Percentiles rank a stretch among this genome's conserved stretches.
Evolutionary conservation across 2,797 vertebrate genomes (phyloP).

Genomic region (Prunella strophiata): DNA sequence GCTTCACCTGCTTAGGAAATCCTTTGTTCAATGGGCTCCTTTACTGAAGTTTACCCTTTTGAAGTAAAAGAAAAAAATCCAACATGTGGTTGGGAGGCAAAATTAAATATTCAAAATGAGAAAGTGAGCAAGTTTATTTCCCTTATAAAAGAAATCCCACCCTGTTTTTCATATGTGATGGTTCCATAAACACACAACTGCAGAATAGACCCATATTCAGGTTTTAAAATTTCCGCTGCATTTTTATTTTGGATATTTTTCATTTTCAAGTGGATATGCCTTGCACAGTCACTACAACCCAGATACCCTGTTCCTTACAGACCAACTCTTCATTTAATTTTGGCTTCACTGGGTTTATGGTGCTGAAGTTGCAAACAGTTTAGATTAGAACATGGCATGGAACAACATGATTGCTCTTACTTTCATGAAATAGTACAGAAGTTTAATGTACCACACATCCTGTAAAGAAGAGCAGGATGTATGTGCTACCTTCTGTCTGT

Average conservation of each 20-base stretch:
- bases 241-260: background rate
- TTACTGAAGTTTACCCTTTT: background rate
- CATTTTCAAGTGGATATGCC: background rate
- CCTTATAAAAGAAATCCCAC: background rate
- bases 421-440: background rate
- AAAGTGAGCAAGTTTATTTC: background rate
- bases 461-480: background rate
- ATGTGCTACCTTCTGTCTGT: background rate
- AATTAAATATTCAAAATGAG: background rate
- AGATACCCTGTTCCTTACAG: background rate
- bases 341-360: background rate
- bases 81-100: background rate
- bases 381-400: background rate
- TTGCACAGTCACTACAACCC: background rate
- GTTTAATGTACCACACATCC: background rate
- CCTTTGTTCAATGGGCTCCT: background rate
- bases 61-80: background rate
- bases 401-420: fast-evolving
- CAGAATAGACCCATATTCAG: background rate
- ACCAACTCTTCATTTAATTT: background rate
- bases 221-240: background rate
- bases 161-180: background rate
- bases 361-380: background rate
- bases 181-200: background rate
- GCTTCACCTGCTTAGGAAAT: background rate